These are phyloP conservation scores for Scortum barcoo DNA, from an alignment of 2,113 vertebrate species.

Conservation along the genomic window DNA sequence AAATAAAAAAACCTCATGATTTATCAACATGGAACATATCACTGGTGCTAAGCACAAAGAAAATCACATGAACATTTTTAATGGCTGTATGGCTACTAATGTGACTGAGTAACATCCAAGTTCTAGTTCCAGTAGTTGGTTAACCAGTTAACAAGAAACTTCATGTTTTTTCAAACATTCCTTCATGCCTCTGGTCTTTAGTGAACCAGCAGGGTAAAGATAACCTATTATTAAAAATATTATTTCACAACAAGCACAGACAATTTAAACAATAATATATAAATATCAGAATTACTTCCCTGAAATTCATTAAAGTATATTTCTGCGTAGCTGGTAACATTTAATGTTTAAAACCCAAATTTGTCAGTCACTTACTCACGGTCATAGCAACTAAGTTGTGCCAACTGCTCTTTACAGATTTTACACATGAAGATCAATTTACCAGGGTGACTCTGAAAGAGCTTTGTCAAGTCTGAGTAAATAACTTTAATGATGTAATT, in stretches of 20 bases:
- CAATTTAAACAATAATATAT: too few relatives aligned
- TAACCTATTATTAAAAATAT: too few relatives aligned
- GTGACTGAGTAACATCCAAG: neutral
- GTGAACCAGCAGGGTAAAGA: neutral
- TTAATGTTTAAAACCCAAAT: too few relatives aligned
- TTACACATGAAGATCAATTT: too few relatives aligned
- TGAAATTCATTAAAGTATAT: too few relatives aligned
- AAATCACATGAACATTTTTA: slow-evolving; percentile 12
- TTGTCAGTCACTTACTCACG: too few relatives aligned
- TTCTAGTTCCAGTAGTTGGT: neutral
- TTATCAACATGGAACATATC: slow-evolving; percentile 61
- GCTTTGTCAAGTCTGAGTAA: too few relatives aligned
- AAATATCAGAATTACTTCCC: too few relatives aligned
- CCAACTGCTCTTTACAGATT: too few relatives aligned
- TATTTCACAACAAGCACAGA: neutral
- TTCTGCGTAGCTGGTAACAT: too few relatives aligned
- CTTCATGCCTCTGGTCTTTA: neutral
- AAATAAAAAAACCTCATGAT: slow-evolving; percentile 44
- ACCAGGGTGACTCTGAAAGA: too few relatives aligned
- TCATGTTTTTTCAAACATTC: neutral
- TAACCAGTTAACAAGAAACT: neutral
- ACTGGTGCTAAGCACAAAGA: slow-evolving; percentile 35
- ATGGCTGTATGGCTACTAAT: neutral
- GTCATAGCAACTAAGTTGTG: too few relatives aligned
- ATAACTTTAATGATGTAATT: neutral